Percentiles rank a stretch among this genome's conserved stretches.
Evolutionary conservation across 2,888 invertebrate genomes (phyloP).

Genomic region (Conomelus anceps): DNA sequence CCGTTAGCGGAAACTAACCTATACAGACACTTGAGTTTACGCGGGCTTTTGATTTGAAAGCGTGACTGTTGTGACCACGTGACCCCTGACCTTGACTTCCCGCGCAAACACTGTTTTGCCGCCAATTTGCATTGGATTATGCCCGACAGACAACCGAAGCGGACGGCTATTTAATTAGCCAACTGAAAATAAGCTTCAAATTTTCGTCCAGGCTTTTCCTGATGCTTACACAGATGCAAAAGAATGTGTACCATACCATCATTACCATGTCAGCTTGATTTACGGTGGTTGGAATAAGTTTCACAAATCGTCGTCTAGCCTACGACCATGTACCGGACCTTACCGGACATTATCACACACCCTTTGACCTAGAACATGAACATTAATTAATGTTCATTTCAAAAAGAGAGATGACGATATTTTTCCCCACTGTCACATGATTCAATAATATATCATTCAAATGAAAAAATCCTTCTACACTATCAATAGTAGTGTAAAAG

Average conservation of each 20-base stretch:
- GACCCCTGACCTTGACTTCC: neutral
- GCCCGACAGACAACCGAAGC: neutral
- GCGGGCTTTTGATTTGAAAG: neutral
- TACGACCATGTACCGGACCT: no score
- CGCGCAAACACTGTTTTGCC: neutral
- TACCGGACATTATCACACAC: neutral
- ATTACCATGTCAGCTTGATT: neutral
- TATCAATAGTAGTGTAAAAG: no score
- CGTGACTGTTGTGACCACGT: neutral
- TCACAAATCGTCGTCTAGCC: neutral
- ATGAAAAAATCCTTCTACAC: no score
- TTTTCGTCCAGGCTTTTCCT: no score
- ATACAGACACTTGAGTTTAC: no score
- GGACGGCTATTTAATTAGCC: neutral
- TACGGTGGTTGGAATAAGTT: neutral
- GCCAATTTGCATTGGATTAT: neutral
- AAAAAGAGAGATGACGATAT: no score
- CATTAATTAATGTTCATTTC: neutral
- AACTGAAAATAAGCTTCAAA: neutral
- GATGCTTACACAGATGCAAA: neutral
- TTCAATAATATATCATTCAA: no score
- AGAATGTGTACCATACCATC: neutral
- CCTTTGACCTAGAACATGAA: neutral
- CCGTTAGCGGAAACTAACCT: neutral
- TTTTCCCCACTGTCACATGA: no score